Base-by-base conservation (phyloP, 1,140 invertebrate genomes). In the Drosophila nannoptera region DNA sequence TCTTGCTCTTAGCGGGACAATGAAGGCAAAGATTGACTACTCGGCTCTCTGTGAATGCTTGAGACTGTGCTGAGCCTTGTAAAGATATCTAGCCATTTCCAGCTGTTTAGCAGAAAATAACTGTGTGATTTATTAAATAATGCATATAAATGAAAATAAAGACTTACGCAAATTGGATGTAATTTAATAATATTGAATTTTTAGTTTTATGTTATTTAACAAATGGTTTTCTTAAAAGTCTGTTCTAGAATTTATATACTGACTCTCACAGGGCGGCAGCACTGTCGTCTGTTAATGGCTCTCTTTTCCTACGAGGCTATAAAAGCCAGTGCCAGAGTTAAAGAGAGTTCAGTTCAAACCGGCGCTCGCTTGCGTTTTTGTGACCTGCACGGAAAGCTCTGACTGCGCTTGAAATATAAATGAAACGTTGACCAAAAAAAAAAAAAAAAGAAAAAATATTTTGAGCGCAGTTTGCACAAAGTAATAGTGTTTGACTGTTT, bases 391-490 rank as follows among this genome's bases (percentile, higher is more conserved):
- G 9, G 33, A 71, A 67, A 71, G 69, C 56, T 71, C 42, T 49
- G 49, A 12, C 38, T 35, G 42, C 56, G 43, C 69, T 67, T 56
- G 42, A 67, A 67, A 59, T 48, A 32, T 56, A 71, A 60, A 71
- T 71, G 69, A 11, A 67, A 60, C 66, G 69, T 63, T 71, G 63
- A 52, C 32, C 48, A 67, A 54, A 55, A 22, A 22, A 22, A 22
- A 3, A 3, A 3, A 22, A 22, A 22, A 3, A 3, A 3, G 3
- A 22, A 22, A 22, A 67, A 67, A 61, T 45, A 71, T 16, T 61
- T 61, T 60, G 73, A 74, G 77, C 84, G 73, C 77, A 80, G 62
- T 67, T 69, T 72, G 49, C 55, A 61, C 38, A 73, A 70, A 67
- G 52, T 49, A 70, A 64, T 66, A 11, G 66, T 65, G 56, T 31